Evolutionary conservation across 2,888 invertebrate genomes (phyloP).

Genomic region (Ryuthela nishihirai): DNA sequence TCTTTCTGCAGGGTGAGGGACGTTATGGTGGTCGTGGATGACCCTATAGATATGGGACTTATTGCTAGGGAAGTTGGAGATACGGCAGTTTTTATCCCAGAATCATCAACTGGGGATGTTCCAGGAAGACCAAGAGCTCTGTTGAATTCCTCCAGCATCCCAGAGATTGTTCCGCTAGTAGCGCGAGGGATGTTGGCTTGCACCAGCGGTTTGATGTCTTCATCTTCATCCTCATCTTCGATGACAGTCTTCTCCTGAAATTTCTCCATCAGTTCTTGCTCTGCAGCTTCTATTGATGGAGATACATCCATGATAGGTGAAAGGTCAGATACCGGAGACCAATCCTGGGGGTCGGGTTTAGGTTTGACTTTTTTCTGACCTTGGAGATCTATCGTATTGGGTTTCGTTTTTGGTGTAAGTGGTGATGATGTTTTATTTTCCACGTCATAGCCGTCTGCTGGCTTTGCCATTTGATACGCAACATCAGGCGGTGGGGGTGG

Average conservation of each 20-base stretch:
- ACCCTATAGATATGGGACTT: conserved; percentile 14
- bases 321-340: conserved; percentile 54
- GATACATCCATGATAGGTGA: conserved; percentile 54
- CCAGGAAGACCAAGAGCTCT: conserved; percentile 40
- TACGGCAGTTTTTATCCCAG: conserved; percentile 27
- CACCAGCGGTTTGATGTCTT: not conserved
- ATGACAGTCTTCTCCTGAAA: conserved; percentile 17
- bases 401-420: conserved; percentile 22
- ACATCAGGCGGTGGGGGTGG: no score
- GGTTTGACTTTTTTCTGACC: conserved; percentile 40
- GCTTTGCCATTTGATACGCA: no score
- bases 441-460: no score
- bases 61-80: conserved; percentile 30
- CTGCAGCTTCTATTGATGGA: conserved; percentile 52
- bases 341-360: conserved; percentile 44
- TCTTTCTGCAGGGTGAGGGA: conserved; percentile 17
- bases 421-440: no score
- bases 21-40: conserved; percentile 1
- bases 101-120: conserved; percentile 39
- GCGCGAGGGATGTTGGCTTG: conserved; percentile 37
- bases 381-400: conserved; percentile 33
- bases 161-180: conserved; percentile 43
- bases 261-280: conserved; percentile 44
- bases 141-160: conserved; percentile 43
- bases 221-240: conserved; percentile 9